Base-by-base conservation (phyloP, 2,888 invertebrate species). In the Campopleginae sp. region DNA sequence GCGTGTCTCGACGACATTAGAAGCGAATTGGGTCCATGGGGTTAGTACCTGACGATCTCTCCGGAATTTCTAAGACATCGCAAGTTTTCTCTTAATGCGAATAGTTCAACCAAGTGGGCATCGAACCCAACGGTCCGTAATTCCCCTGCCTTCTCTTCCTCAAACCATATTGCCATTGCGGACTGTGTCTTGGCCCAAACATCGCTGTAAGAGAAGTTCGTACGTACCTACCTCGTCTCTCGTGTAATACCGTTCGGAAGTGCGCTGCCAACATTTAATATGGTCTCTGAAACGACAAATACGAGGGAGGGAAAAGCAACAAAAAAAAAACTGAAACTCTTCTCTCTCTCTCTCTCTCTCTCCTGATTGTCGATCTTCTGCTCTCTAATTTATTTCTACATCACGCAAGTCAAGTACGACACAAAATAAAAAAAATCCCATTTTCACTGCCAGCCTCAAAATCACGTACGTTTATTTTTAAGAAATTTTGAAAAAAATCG, bases 41-140 rank as follows among this genome's bases (percentile, higher is more conserved):
- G 48, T 70, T 75, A 68, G 68, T 80, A 68, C 76, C 66, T 80
- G 77, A 77, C 77, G 74, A 80, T 76, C 78, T 74, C 48, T 23
- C 42, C 61, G 82, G 85, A 86, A 87, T 87, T 76, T 82, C 42
- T 68, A 82, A 84, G 78, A 84, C 78, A 82, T 19, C 74, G 48
- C 38, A 82, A 87, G 83, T 87, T 86, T 86, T 82, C 75, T 80
- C 82, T 82, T 84, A 86, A 87, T 87, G 84, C 86, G 87, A 87
- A 87, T 87, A 87, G 86, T 87, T 87, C 63, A 71, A 80, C 33
- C 80, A 74, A 80, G 82, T 82, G 82, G 77, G 77, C 85, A 85
- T 75, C 85, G 85, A 80, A 76, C 80, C 80, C 66, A 76, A 66
- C 70, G 74, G 71, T 68, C 80, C 86, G 81, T 81, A 78, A 86